Evolutionary conservation across 2,113 vertebrate genomes (phyloP).

Genomic region (Paramisgurnus dabryanus): DNA sequence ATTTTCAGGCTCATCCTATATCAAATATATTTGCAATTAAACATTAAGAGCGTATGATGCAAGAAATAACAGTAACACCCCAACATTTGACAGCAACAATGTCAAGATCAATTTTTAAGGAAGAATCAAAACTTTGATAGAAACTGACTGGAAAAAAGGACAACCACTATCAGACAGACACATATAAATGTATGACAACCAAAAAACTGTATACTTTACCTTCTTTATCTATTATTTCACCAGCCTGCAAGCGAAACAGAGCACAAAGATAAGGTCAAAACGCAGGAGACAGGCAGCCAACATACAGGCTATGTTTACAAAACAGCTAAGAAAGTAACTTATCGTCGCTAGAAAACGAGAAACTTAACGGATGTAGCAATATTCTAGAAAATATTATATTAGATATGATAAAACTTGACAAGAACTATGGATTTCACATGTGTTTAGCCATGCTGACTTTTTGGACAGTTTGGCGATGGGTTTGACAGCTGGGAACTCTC

Average conservation of each 20-base stretch:
- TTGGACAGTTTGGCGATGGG: constrained; percentile 22
- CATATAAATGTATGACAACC: neutral
- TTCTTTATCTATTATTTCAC: constrained; percentile 65
- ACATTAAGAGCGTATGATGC: neutral
- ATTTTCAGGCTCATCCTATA: neutral
- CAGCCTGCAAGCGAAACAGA: constrained; percentile 68
- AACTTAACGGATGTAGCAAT: neutral
- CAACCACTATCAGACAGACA: neutral
- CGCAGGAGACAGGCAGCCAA: constrained; percentile 40
- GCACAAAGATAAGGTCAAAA: constrained; percentile 32
- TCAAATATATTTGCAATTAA: constrained; percentile 1
- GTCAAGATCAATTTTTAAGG: neutral
- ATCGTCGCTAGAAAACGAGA: neutral
- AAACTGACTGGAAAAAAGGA: neutral
- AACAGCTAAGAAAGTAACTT: neutral
- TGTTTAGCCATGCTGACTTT: constrained; percentile 19
- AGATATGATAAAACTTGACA: constrained; percentile 36
- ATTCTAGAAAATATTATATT: neutral
- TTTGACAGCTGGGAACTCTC: constrained; percentile 26
- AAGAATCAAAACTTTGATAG: neutral
- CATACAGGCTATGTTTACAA: constrained; percentile 5
- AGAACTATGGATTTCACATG: constrained; percentile 44
- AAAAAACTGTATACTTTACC: constrained; percentile 66
- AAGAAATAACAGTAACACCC: neutral
- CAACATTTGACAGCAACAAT: neutral